A percentile compares a stretch with the other conserved stretches of the same genome.
phyloP scores from a whole-genome alignment of 2,113 vertebrate genomes.

The Oceanites oceanicus region DNA sequence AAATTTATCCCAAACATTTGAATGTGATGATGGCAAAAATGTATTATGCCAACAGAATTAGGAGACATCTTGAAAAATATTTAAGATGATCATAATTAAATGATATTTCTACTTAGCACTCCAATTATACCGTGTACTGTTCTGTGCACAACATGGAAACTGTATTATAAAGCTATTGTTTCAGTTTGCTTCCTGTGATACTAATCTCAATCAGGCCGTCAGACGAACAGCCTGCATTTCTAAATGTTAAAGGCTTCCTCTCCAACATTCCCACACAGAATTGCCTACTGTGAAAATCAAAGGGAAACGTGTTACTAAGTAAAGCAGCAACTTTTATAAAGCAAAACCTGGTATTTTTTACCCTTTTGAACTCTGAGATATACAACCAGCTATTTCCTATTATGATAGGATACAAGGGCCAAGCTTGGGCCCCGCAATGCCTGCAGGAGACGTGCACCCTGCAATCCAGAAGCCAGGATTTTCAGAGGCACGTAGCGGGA shows the following conservation, averaged over 20 bases:
- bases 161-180: constrained; percentile 81
- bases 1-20: constrained; percentile 13
- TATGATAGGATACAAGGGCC: constrained; percentile 51
- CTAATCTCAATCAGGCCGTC: constrained; percentile 72
- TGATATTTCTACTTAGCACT: constrained; percentile 52
- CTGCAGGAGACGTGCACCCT: not conserved
- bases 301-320: constrained; percentile 79
- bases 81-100: constrained; percentile 50
- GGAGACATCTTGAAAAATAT: constrained; percentile 63
- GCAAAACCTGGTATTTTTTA: constrained; percentile 72
- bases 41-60: not conserved
- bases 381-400: constrained; percentile 75
- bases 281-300: constrained; percentile 85
- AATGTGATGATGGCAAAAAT: not conserved
- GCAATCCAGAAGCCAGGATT: not conserved
- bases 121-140: constrained; percentile 64
- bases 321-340: constrained; percentile 74
- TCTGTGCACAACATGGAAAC: constrained; percentile 72
- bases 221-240: constrained; percentile 73
- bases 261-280: constrained; percentile 78
- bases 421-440: not conserved
- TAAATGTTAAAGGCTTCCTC: constrained; percentile 78
- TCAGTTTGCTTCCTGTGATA: constrained; percentile 79
- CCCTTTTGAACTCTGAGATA: constrained; percentile 78
- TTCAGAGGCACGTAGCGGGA: not conserved